These are phyloP conservation scores for Oncorhynchus tshawytscha DNA, from an alignment of 2,113 vertebrate species.

Conservation along the genomic window DNA sequence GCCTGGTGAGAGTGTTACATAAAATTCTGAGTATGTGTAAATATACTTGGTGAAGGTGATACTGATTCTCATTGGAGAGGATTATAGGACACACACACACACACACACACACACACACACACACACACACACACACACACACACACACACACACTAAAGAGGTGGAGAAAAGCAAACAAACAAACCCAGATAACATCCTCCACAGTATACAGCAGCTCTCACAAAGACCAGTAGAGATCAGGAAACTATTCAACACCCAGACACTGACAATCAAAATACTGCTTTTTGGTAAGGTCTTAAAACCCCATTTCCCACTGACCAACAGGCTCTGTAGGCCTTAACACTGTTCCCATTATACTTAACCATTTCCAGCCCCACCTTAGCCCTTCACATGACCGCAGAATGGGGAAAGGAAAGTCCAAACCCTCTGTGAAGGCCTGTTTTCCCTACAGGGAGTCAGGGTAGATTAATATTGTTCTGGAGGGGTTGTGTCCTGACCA, in stretches of 20 bases:
- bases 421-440: slow-evolving; percentile 1
- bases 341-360: slow-evolving; percentile 61
- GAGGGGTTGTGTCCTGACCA: slow-evolving; percentile 36
- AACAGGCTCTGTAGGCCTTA: neutral
- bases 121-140: too few species aligned
- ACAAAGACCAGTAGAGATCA: neutral
- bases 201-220: slow-evolving; percentile 42
- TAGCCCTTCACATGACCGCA: slow-evolving; percentile 36
- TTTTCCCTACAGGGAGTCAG: slow-evolving; percentile 44
- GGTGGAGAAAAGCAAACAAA: too few species aligned
- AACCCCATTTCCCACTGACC: neutral
- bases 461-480: slow-evolving; percentile 53
- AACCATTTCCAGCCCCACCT: slow-evolving; percentile 59
- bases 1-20: neutral
- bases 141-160: neutral
- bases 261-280: neutral
- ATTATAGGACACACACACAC: slow-evolving; percentile 14
- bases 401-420: slow-evolving; percentile 15
- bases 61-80: slow-evolving; percentile 1
- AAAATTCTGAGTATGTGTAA: too few species aligned
- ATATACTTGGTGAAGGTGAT: too few species aligned
- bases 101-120: too few species aligned
- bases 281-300: neutral
- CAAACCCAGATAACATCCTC: slow-evolving; percentile 47
- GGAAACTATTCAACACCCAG: slow-evolving; percentile 3